Percentiles rank a stretch among this genome's conserved stretches.
These are phyloP conservation scores for Helleia helle DNA, from an alignment of 2,888 invertebrate genomes.

Conservation along the genomic window DNA sequence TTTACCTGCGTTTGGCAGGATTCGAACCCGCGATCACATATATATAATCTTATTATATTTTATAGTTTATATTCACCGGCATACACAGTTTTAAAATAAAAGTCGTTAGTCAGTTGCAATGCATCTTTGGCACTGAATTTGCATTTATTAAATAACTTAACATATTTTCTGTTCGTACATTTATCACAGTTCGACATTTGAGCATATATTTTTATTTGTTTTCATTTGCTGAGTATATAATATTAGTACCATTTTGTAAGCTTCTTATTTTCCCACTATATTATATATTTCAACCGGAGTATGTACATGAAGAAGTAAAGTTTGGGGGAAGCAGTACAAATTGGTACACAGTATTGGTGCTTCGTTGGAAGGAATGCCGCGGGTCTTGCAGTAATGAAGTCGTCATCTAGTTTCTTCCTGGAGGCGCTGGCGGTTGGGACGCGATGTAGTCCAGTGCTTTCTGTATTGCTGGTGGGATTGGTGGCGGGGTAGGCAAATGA, in stretches of 20 bases:
- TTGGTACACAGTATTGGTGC: constrained; percentile 13
- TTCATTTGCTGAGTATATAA: constrained; percentile 46
- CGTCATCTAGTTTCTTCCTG: constrained; percentile 35
- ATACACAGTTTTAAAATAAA: constrained; percentile 24
- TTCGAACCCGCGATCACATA: no score
- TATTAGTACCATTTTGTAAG: constrained; percentile 36
- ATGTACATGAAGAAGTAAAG: constrained; percentile 35
- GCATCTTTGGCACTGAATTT: constrained; percentile 68
- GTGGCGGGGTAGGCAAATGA: constrained; percentile 84
- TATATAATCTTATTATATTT: no score
- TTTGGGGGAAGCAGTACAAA: constrained; percentile 25
- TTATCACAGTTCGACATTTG: constrained; percentile 70
- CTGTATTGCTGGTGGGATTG: constrained; percentile 82
- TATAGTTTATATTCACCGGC: no score
- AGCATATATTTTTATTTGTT: constrained; percentile 48
- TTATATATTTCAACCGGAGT: constrained; percentile 17
- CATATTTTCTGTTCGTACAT: constrained; percentile 40
- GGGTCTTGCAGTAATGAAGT: not conserved
- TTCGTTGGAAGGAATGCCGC: constrained; percentile 15
- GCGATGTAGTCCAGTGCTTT: constrained; percentile 82
- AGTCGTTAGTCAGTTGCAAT: constrained; percentile 41
- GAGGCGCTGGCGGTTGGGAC: constrained; percentile 73
- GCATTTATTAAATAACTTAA: constrained; percentile 55
- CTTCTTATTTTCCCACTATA: constrained; percentile 22
- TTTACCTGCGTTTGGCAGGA: no score